A percentile compares a stretch with the other conserved stretches of the same genome.
Conservation (phyloP, 2,113 vertebrate genomes). For the Megaptera novaeangliae region DNA sequence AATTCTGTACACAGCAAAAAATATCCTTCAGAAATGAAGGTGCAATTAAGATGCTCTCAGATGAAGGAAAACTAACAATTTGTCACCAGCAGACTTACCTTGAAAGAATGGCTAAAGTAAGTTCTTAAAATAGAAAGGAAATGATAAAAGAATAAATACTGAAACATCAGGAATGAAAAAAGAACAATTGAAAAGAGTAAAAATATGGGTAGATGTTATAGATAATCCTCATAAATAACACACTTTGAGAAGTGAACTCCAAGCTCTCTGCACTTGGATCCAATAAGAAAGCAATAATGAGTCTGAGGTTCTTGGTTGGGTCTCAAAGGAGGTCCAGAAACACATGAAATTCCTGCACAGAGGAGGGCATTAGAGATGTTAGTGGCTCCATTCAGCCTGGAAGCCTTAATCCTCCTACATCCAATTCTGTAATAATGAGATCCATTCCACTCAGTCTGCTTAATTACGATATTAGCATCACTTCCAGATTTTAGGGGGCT, state of each 20-base stretch:
- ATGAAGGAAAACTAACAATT: neutral
- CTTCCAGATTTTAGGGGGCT: neutral
- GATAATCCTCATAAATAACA: neutral
- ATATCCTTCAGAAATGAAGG: neutral
- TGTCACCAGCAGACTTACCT: neutral
- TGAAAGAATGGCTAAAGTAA: neutral
- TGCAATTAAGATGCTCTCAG: neutral
- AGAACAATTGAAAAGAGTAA: neutral
- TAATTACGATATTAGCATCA: neutral
- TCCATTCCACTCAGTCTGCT: neutral
- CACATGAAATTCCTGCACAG: neutral
- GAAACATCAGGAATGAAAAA: neutral
- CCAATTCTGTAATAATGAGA: neutral
- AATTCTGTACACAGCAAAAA: neutral
- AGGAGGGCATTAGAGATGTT: neutral
- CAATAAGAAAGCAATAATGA: neutral
- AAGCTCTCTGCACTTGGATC: neutral
- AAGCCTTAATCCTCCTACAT: neutral
- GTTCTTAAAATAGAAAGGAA: neutral
- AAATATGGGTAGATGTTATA: neutral
- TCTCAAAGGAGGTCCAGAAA: neutral
- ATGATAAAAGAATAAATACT: neutral
- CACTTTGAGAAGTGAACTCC: neutral
- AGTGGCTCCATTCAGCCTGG: neutral
- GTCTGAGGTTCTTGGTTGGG: neutral